Evolutionary conservation across 2,797 vertebrate species (phyloP), one percentile per base, ranked within the genome.

Genomic region (Tenualosa thibaudeaui): DNA sequence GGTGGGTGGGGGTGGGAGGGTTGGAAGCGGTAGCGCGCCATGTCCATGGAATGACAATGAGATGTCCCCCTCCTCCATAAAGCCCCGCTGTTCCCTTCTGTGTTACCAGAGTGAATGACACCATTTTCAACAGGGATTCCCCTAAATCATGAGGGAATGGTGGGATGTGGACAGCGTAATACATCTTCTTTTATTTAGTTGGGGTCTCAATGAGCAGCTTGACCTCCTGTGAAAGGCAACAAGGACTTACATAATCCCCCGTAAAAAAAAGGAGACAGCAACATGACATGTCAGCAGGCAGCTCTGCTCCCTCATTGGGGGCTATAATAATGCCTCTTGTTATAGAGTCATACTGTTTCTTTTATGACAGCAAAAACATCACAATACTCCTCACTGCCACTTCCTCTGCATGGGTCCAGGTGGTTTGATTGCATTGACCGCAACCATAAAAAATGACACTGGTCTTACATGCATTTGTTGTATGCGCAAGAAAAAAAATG

Each of bases 111-210:
- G 40, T 43, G 71, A 78, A 78, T 78, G 71, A 78, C 71, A 78
- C 37, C 5, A 78, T 78, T 78, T 78, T 78, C 71, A 78, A 46
- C 71, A 78, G 71, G 71, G 71, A 78, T 40, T 78, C 71, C 71
- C 71, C 71, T 78, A 78, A 78, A 78, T 78, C 71, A 78, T 46
- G 82, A 83, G 22, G 56, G 56, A 62, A 37, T 1, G 71, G 37
- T 7, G 37, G 71, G 71, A 78, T 17, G 37, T 46, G 71, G 71
- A 78, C 71, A 78, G 71, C 40, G 17, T 46, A 46, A 78, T 78
- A 78, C 71, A 78, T 78, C 71, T 78, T 78, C 37, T 78, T 78
- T 46, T 78, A 78, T 78, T 78, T 78, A 78, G 71, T 78, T 15
- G 13, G 71, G 19, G 19, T 78, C 40, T 78, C 71, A 22, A 43